These are phyloP conservation scores for Pammene fasciana DNA, from an alignment of 2,888 invertebrate species.

Conservation along the genomic window DNA sequence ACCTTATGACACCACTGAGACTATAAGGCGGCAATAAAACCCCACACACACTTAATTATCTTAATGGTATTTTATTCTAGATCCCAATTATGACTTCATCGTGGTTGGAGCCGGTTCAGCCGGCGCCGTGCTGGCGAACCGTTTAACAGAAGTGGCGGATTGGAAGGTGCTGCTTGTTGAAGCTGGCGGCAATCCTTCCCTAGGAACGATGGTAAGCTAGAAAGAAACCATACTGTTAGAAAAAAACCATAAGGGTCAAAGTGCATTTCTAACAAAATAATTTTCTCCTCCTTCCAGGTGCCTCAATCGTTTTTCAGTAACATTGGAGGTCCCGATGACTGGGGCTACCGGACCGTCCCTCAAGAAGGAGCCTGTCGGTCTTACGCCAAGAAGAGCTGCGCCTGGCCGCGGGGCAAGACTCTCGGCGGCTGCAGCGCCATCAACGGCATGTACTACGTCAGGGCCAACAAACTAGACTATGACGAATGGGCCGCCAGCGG, in stretches of 20 bases:
- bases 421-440: conserved; percentile 84
- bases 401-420: conserved; percentile 85
- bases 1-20: too few species aligned
- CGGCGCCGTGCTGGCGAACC: conserved; percentile 85
- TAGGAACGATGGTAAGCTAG: conserved; percentile 74
- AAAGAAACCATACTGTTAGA: too few species aligned
- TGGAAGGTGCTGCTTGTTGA: conserved; percentile 85
- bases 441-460: conserved; percentile 84
- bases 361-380: conserved; percentile 69
- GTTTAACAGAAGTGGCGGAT: conserved; percentile 82
- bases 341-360: conserved; percentile 81
- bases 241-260: too few species aligned
- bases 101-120: conserved; percentile 86
- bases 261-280: too few species aligned
- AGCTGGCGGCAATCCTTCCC: conserved; percentile 85
- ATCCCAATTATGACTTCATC: conserved; percentile 84
- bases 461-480: conserved; percentile 81
- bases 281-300: conserved; percentile 49
- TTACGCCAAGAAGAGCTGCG: conserved; percentile 64
- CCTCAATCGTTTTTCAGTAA: conserved; percentile 60
- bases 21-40: too few species aligned
- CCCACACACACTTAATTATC: too few species aligned
- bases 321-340: conserved; percentile 69
- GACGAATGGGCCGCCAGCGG: conserved; percentile 81
- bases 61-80: too few species aligned